Percentiles rank a stretch among this genome's conserved stretches.
Evolutionary conservation across 2,797 vertebrate genomes (phyloP).

Genomic region (Zenarchopterus dispar): DNA sequence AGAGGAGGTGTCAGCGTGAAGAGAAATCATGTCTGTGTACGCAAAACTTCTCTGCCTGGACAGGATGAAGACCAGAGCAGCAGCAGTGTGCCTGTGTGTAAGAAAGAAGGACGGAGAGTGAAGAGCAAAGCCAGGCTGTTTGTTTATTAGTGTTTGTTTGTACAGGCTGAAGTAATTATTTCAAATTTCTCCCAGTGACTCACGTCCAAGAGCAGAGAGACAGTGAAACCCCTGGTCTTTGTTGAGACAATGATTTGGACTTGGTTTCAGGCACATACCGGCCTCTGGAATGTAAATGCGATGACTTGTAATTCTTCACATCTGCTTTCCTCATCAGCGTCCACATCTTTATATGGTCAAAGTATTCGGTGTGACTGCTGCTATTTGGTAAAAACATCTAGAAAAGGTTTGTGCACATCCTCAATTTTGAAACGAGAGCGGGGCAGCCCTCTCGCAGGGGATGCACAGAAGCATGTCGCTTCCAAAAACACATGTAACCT

Average conservation of each 20-base stretch:
- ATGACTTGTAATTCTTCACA: slow-evolving; percentile 68
- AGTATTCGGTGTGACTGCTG: slow-evolving; percentile 53
- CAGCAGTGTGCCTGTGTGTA: slow-evolving; percentile 3
- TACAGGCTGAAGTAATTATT: slow-evolving; percentile 20
- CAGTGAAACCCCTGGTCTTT: slow-evolving; percentile 52
- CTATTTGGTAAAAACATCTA: slow-evolving; percentile 43
- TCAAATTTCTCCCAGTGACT: slow-evolving; percentile 21
- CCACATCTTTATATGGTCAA: slow-evolving; percentile 72
- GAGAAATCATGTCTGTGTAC: slow-evolving; percentile 54
- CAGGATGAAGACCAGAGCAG: slow-evolving; percentile 30
- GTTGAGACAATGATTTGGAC: slow-evolving; percentile 54
- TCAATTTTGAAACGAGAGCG: slow-evolving; percentile 24
- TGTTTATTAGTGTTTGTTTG: slow-evolving; percentile 35
- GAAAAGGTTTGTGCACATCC: slow-evolving; percentile 35
- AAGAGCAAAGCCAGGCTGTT: slow-evolving; percentile 3
- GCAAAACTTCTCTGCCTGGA: slow-evolving; percentile 46
- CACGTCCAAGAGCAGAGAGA: slow-evolving; percentile 40
- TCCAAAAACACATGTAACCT: slow-evolving; percentile 22
- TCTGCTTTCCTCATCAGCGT: slow-evolving; percentile 61
- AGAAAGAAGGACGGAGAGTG: slow-evolving; percentile 6
- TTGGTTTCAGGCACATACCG: slow-evolving; percentile 31
- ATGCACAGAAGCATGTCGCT: not conserved
- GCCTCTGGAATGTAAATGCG: slow-evolving; percentile 59
- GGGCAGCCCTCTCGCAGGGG: slow-evolving; percentile 5
- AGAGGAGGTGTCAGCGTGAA: slow-evolving; percentile 51